Conservation (phyloP, 2,888 invertebrate genomes). For the Podabrus alpinus region DNA sequence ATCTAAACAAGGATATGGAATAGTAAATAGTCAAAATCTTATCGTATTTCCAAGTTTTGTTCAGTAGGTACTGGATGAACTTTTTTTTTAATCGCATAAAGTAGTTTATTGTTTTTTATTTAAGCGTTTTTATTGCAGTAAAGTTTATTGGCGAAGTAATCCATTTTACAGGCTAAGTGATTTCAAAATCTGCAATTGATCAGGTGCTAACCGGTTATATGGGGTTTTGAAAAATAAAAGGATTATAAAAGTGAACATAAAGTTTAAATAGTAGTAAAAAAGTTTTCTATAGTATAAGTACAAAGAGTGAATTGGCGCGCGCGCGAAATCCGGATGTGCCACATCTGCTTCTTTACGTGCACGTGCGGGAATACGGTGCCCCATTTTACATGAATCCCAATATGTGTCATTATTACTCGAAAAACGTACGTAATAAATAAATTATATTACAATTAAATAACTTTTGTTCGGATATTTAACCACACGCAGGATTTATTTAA, state of each 20-base stretch:
- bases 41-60: too few species aligned
- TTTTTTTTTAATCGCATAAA: too few species aligned
- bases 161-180: not conserved
- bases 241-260: not conserved
- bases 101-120: too few species aligned
- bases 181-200: not conserved
- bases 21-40: too few species aligned
- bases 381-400: constrained; percentile 12
- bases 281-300: constrained; percentile 4
- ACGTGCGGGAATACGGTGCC: constrained; percentile 29
- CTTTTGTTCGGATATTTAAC: not conserved
- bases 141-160: not conserved
- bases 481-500: not conserved
- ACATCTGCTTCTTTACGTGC: constrained; percentile 36
- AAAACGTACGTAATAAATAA: not conserved
- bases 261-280: constrained; percentile 7
- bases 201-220: constrained; percentile 3
- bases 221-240: not conserved
- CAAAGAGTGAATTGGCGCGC: constrained; percentile 27
- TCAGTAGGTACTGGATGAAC: too few species aligned
- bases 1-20: too few species aligned
- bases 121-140: too few species aligned
- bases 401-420: constrained; percentile 13
- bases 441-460: not conserved
- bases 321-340: constrained; percentile 35